Conservation (phyloP, 2,888 invertebrate genomes). For the Hyalella azteca region DNA sequence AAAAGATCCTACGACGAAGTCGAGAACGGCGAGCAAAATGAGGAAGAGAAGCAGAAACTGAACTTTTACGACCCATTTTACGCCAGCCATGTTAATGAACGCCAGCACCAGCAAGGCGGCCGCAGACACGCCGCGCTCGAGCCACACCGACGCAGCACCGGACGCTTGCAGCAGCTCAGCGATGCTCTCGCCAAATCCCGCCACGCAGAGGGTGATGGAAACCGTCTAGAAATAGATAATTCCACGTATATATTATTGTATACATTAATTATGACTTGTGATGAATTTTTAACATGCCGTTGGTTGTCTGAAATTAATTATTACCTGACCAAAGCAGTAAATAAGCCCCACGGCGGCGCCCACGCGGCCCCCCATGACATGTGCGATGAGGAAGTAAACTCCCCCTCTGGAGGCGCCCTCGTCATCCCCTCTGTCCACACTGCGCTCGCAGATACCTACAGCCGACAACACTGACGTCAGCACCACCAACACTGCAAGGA, state of each 20-base stretch:
- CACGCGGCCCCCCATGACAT: constrained; percentile 90
- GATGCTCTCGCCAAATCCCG: constrained; percentile 97
- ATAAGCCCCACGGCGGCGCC: constrained; percentile 91
- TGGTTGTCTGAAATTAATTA: too few species aligned
- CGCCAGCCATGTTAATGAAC: constrained; percentile 92
- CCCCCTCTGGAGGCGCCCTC: constrained; percentile 81
- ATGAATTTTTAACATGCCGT: too few species aligned
- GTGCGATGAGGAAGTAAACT: constrained; percentile 92
- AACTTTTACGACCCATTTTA: constrained; percentile 96
- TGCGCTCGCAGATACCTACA: constrained; percentile 94
- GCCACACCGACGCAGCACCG: constrained; percentile 68
- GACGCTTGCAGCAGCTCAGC: constrained; percentile 73
- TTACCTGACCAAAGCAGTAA: constrained; percentile 94
- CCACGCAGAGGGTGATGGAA: constrained; percentile 92
- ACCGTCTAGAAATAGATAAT: constrained; percentile 74
- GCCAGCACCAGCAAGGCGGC: constrained; percentile 84
- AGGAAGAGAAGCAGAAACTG: constrained; percentile 88
- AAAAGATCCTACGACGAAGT: constrained; percentile 82
- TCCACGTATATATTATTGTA: too few species aligned
- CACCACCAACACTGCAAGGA: constrained; percentile 77
- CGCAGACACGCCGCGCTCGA: constrained; percentile 84
- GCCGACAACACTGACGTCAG: constrained; percentile 92
- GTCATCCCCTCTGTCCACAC: constrained; percentile 70
- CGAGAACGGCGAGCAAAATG: constrained; percentile 84
- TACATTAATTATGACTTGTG: too few species aligned